Evolutionary conservation across 1,140 invertebrate genomes (phyloP), one percentile per base, ranked within the genome.

Genomic region (Scaptomyza graminum): DNA sequence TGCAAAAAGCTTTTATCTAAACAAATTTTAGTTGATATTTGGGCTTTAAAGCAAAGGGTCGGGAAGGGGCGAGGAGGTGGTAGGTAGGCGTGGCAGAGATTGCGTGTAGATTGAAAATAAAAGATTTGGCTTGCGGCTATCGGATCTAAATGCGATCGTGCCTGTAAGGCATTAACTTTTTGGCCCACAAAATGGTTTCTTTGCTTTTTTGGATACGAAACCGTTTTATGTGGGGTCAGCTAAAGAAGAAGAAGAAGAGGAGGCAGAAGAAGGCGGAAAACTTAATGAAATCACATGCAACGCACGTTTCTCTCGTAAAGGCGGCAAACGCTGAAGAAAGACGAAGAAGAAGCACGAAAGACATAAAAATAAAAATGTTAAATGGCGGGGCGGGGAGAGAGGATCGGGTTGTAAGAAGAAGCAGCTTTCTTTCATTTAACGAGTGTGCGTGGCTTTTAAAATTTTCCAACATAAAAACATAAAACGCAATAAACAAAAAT

Each of bases 261-360:
- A 13, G 8, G 3, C 49, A 41, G 11, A 25, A 22, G 25, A 41
- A 73, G 55, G 62, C 61, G 18, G 60, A 62, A 79, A 84, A 79
- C 76, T 69, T 82, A 87, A 88, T 79, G 79, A 76, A 87, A 87
- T 85, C 82, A 88, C 82, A 85, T 85, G 82, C 82, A 85, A 82
- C 75, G 61, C 82, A 87, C 82, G 82, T 87, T 75, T 67, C 44
- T 54, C 51, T 63, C 52, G 49, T 71, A 80, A 66, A 73, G 57
- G 52, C 79, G 65, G 16, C 60, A 46, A 64, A 82, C 59, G 3
- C n/a, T n/a, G 56, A 54, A 37, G 54, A 79, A 47, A 82, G 62
- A 71, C 44, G 18, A 12, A 41, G n/a, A 12, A 41, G n/a, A 18
- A 25, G 62, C 52, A 62, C 50, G 4, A 41, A 13, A 63, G 25